Evolutionary conservation across 2,113 vertebrate species (phyloP).

Genomic region (Cisticola juncidis): DNA sequence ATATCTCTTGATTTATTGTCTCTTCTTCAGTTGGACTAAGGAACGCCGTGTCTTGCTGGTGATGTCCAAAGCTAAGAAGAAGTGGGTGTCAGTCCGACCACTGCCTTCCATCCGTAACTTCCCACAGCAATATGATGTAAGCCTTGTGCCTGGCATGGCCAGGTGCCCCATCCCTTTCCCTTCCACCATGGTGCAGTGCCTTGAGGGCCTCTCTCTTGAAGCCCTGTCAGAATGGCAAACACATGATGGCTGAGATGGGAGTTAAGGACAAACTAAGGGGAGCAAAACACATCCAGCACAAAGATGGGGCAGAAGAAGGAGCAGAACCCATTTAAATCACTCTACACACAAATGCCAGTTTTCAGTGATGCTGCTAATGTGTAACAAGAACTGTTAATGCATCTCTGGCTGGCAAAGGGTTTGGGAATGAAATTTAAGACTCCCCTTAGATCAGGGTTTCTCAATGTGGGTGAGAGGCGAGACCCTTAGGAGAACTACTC

Average conservation of each 20-base stretch:
- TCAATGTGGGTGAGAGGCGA: not conserved
- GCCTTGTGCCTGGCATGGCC: not conserved
- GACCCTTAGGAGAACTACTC: not conserved
- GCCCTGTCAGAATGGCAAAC: not conserved
- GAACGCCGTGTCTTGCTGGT: constrained; percentile 88
- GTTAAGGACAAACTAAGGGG: not conserved
- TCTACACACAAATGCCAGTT: accelerated
- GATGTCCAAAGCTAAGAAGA: constrained; percentile 87
- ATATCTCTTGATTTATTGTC: not conserved
- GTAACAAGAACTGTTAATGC: not conserved
- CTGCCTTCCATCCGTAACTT: constrained; percentile 87
- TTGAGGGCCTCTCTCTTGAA: not conserved
- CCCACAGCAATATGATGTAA: constrained; percentile 90
- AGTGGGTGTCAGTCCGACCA: constrained; percentile 91
- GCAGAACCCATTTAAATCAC: not conserved
- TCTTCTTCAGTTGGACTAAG: constrained; percentile 86
- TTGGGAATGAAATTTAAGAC: not conserved
- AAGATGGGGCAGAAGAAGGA: not conserved
- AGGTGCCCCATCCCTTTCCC: not conserved
- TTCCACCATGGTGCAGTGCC: not conserved
- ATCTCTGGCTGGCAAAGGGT: not conserved
- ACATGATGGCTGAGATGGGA: not conserved
- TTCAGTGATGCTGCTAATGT: not conserved
- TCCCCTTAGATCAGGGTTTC: not conserved
- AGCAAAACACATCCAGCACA: not conserved